These are phyloP conservation scores for Oreotrochilus melanogaster DNA, from an alignment of 2,113 vertebrate genomes.

Conservation along the genomic window DNA sequence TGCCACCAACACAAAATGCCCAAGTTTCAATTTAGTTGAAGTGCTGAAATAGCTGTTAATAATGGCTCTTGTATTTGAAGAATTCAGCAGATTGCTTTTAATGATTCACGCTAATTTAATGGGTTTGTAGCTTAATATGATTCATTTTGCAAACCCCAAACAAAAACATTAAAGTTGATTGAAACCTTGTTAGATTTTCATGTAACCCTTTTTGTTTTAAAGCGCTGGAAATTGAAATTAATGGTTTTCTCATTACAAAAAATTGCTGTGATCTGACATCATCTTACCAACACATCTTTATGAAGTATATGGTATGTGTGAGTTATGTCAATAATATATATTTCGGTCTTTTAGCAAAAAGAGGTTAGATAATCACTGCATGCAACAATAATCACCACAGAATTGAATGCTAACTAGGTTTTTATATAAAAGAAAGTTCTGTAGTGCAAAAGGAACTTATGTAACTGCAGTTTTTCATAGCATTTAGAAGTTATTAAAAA, in stretches of 20 bases:
- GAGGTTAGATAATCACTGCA: background rate
- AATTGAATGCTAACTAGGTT: background rate
- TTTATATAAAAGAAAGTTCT: background rate
- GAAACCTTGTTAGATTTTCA: background rate
- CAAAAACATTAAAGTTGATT: background rate
- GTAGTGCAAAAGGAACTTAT: background rate
- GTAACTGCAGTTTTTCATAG: background rate
- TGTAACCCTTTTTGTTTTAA: background rate
- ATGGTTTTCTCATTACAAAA: background rate
- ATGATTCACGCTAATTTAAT: background rate
- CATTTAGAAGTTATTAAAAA: background rate
- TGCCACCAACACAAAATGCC: background rate
- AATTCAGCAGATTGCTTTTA: background rate
- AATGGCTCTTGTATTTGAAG: background rate
- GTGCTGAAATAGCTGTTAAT: background rate
- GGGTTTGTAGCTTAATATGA: background rate
- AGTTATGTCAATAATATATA: background rate
- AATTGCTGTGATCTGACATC: background rate
- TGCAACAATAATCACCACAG: background rate
- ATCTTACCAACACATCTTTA: rapidly evolving
- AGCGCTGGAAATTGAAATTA: background rate
- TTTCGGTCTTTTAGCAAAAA: background rate
- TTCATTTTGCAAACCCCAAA: background rate
- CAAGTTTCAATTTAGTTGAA: background rate
- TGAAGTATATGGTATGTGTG: background rate